Evolutionary conservation across 2,888 invertebrate genomes (phyloP).

Genomic region (Nomada hirtipes): DNA sequence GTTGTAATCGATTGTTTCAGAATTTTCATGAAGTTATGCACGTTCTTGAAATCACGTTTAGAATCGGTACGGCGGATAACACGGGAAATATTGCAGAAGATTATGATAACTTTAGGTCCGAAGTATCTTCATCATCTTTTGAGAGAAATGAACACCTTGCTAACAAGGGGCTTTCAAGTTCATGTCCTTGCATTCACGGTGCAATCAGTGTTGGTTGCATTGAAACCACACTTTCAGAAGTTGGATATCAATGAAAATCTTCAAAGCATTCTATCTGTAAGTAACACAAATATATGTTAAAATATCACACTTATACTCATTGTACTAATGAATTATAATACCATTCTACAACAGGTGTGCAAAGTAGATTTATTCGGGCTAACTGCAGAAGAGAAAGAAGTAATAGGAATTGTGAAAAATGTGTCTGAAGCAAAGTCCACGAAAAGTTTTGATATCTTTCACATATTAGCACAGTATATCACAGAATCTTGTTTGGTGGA

Average conservation of each 20-base stretch:
- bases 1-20: slow-evolving; percentile 81
- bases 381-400: slow-evolving; percentile 96
- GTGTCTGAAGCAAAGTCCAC: slow-evolving; percentile 93
- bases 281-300: slow-evolving; percentile 60
- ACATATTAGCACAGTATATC: slow-evolving; percentile 92
- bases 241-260: slow-evolving; percentile 93
- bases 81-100: slow-evolving; percentile 96
- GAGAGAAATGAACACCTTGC: slow-evolving; percentile 91
- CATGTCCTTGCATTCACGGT: slow-evolving; percentile 96
- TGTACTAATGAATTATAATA: slow-evolving; percentile 1
- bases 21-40: slow-evolving; percentile 94
- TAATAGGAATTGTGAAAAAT: slow-evolving; percentile 92
- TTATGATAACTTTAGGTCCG: slow-evolving; percentile 94
- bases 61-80: slow-evolving; percentile 94
- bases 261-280: slow-evolving; percentile 90
- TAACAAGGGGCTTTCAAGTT: slow-evolving; percentile 96
- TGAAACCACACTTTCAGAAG: slow-evolving; percentile 89
- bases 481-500: slow-evolving; percentile 91
- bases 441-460: slow-evolving; percentile 94
- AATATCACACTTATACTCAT: not conserved
- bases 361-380: slow-evolving; percentile 95
- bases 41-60: slow-evolving; percentile 94
- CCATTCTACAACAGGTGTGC: slow-evolving; percentile 86
- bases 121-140: slow-evolving; percentile 91
- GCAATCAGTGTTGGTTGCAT: slow-evolving; percentile 91